phyloP scores from a whole-genome alignment of 2,797 vertebrate species.

The Kryptolebias ocellatus region DNA sequence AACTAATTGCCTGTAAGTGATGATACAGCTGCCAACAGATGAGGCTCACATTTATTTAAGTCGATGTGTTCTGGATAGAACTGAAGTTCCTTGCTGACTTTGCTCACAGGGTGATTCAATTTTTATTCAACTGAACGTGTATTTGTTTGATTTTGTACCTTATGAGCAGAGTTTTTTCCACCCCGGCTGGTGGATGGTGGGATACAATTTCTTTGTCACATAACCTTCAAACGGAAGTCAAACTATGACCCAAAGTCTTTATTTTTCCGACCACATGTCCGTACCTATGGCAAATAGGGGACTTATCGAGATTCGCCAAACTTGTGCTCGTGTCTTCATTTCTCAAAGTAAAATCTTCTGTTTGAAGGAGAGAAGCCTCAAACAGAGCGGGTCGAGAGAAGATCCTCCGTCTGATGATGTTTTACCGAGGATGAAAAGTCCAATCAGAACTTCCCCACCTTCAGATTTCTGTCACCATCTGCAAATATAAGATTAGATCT shows the following conservation, averaged over 20 bases:
- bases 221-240: constrained; percentile 19
- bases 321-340: constrained; percentile 41
- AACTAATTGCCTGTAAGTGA: constrained; percentile 8
- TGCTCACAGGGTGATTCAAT: neutral
- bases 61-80: too few species aligned
- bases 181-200: neutral
- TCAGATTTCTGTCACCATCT: constrained; percentile 67
- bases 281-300: constrained; percentile 16
- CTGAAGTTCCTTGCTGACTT: neutral
- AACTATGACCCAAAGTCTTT: neutral
- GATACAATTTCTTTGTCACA: constrained; percentile 1
- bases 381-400: constrained; percentile 12
- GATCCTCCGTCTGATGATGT: constrained; percentile 33
- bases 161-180: neutral
- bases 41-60: neutral
- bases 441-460: constrained; percentile 41
- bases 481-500: constrained; percentile 51
- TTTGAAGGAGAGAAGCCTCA: constrained; percentile 17
- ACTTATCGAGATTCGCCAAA: constrained; percentile 14
- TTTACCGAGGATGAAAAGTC: constrained; percentile 39
- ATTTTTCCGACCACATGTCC: constrained; percentile 1
- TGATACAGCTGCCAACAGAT: constrained; percentile 12
- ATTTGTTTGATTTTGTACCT: neutral
- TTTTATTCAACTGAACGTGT: neutral
- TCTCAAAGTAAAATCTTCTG: constrained; percentile 18